A percentile compares a stretch with the other conserved stretches of the same genome.
phyloP scores from a whole-genome alignment of 2,888 invertebrate genomes.

The Mythimna albipuncta region DNA sequence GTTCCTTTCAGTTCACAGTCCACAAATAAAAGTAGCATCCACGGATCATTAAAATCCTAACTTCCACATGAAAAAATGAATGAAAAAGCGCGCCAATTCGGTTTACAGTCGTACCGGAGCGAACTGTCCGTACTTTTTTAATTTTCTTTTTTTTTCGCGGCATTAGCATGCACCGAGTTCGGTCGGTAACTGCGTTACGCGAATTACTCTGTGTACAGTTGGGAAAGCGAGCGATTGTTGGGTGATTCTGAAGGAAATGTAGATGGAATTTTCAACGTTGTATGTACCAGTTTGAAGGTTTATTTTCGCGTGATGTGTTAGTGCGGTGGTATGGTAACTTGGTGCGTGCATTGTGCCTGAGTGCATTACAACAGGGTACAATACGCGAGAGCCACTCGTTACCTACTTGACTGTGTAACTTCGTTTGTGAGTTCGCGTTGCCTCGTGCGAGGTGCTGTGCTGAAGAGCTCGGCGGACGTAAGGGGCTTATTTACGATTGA shows the following conservation, averaged over 20 bases:
- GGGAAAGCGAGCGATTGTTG: constrained; percentile 50
- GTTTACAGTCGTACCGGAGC: constrained; percentile 73
- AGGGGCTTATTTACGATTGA: not conserved
- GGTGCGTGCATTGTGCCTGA: constrained; percentile 66
- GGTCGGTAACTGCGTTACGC: constrained; percentile 84
- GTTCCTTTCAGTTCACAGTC: constrained; percentile 18
- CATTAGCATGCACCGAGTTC: constrained; percentile 86
- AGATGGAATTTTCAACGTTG: constrained; percentile 45
- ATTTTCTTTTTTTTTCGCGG: constrained; percentile 70
- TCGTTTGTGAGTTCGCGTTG: constrained; percentile 84
- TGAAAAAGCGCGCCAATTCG: constrained; percentile 72
- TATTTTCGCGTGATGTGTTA: constrained; percentile 42
- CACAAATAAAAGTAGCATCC: constrained; percentile 45
- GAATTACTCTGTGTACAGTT: constrained; percentile 66
- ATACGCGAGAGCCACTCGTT: constrained; percentile 87
- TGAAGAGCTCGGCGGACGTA: constrained; percentile 64
- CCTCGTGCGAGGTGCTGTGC: constrained; percentile 65
- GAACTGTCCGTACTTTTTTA: constrained; percentile 71
- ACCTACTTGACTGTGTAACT: constrained; percentile 90
- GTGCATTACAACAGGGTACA: constrained; percentile 78
- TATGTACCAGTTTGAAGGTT: constrained; percentile 1
- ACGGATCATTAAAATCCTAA: constrained; percentile 64
- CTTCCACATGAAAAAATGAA: constrained; percentile 60
- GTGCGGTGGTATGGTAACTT: constrained; percentile 50
- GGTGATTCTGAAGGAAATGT: constrained; percentile 36